Conservation (phyloP, 2,888 invertebrate genomes). For the Habroteleia sp. region DNA sequence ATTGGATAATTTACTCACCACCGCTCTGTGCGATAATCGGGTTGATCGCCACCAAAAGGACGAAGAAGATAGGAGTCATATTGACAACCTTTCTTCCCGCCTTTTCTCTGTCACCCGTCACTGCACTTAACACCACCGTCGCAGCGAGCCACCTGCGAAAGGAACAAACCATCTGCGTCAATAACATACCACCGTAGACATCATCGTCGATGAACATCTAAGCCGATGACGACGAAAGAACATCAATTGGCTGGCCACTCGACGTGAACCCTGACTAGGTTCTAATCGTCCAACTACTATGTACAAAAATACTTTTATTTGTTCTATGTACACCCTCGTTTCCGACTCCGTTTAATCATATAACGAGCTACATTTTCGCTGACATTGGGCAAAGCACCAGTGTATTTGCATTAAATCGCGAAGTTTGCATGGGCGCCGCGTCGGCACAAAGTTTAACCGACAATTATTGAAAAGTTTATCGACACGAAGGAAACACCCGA, state of each 20-base stretch:
- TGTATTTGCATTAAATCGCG: conserved; percentile 25
- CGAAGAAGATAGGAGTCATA: conserved; percentile 80
- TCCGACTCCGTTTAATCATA: conserved; percentile 2
- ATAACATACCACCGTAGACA: conserved; percentile 69
- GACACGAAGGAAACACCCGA: conserved; percentile 24
- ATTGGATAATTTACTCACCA: conserved; percentile 77
- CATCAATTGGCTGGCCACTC: conserved; percentile 37
- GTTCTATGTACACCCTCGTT: conserved; percentile 36
- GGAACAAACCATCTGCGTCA: conserved; percentile 76
- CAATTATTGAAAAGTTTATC: conserved; percentile 39
- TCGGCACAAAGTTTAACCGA: conserved; percentile 25
- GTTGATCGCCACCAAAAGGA: conserved; percentile 81
- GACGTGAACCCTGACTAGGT: background rate
- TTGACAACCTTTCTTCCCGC: conserved; percentile 79
- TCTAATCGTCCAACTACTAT: background rate
- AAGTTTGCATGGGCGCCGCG: conserved; percentile 20
- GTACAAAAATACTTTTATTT: conserved; percentile 65
- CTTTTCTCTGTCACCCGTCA: conserved; percentile 76
- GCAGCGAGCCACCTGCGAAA: conserved; percentile 77
- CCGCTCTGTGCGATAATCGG: conserved; percentile 79
- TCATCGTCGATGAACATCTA: conserved; percentile 44
- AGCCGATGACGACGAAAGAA: conserved; percentile 31
- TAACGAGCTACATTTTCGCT: conserved; percentile 52
- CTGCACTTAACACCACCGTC: conserved; percentile 78
- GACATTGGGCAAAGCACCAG: conserved; percentile 20